Base-by-base conservation (phyloP, 2,888 invertebrate species). In the Lasioglossum marginatum region DNA sequence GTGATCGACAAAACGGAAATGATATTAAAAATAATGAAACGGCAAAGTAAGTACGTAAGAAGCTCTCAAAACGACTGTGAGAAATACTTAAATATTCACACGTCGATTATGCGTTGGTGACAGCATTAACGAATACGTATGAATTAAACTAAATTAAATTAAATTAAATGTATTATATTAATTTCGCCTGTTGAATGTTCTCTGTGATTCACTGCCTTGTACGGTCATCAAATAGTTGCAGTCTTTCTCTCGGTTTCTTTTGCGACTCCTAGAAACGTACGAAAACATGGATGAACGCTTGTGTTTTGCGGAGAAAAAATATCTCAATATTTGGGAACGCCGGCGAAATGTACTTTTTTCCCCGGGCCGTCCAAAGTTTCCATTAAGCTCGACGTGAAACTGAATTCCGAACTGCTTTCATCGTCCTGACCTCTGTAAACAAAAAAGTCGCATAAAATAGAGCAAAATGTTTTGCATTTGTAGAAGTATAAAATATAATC, bases 381-480 rank as follows among this genome's bases (percentile, higher is more conserved):
- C 90, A 96, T 95, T 88, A 96, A 94, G 68, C 96, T 96, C 87
- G 96, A 96, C 2, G 96, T 96, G 92, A 96, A 96, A 90, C 96
- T 96, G 89, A 96, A 96, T 92, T 95, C 93, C 19, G 94, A 94
- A 84, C 94, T 93, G 88, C 93, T 93, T 34, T 94, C 94, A n/a
- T 94, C 94, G 31, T 93, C 92, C 86, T 92, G 93, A 43, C 87
- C 88, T 68, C 95, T 95, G 83, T 12, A 43, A 77, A n/a, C 72
- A 40, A 14, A 57, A 4, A 74, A 14, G 12, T 14, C 3, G n/a
- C 52, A 40, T 45, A 1, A 12, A 19, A 48, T 10, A 37, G 2
- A 19, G 19, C 16, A 19, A 63, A 31, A 16, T 16, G 16, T 63
- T 60, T 34, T 31, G 2, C 16, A 19, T 43, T 72, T 14, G 4